These are phyloP conservation scores for Hippopotamus amphibius DNA, from an alignment of 2,113 vertebrate species.

Conservation along the genomic window DNA sequence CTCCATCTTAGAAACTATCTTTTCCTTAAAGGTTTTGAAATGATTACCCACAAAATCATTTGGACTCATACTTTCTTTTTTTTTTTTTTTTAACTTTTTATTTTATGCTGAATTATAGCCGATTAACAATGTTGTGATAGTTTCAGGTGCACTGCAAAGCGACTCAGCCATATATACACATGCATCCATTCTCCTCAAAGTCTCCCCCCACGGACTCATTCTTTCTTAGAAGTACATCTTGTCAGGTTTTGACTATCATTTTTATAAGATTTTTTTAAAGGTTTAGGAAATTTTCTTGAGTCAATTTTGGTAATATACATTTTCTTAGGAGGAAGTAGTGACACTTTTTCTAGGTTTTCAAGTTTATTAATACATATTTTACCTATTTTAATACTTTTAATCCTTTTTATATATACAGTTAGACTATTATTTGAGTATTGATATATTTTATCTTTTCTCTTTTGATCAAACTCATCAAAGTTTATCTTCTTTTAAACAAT, in stretches of 20 bases:
- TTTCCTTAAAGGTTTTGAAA: not conserved
- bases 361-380: not conserved
- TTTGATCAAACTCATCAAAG: not conserved
- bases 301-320: not conserved
- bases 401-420: not conserved
- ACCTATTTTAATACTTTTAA: not conserved
- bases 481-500: conserved; percentile 20
- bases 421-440: not conserved
- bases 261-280: not conserved
- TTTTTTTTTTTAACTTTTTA: no score
- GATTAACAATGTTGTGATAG: no score
- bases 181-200: no score
- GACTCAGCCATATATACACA: no score
- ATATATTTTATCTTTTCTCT: not conserved
- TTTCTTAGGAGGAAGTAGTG: not conserved
- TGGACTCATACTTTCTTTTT: not conserved
- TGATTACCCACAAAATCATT: not conserved
- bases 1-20: not conserved
- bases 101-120: no score
- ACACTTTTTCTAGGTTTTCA: not conserved
- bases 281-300: not conserved
- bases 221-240: not conserved
- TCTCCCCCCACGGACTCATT: not conserved
- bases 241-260: not conserved
- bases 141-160: no score